Base-by-base conservation (phyloP, 2,113 vertebrate genomes). In the Oreochromis aureus region DNA sequence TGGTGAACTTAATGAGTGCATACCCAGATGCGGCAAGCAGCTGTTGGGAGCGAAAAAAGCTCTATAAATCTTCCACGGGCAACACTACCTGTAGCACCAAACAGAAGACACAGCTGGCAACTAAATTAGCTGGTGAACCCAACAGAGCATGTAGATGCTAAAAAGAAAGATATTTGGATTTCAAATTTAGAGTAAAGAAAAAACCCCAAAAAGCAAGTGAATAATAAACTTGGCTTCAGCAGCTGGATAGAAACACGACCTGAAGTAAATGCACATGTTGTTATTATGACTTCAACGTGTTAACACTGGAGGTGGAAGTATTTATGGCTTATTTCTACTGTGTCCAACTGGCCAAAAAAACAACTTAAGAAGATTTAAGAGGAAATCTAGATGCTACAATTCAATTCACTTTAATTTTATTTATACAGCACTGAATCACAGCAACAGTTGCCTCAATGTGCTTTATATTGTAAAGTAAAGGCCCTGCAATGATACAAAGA, bases 131-230 rank as follows among this genome's bases (percentile, higher is more conserved):
- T 83, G 46, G 58, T 36, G 44, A 66, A 53, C 13, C n/a, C 9
- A 66, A 32, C 7, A 32, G 18, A n/a, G 24, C 27, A 32, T 0
- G 3, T 46, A 48, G 56, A 53, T 55, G 78, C 78, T 56, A 53
- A 54, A 80, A 80, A 39, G 16, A 51, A 78, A 53, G 24, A 32
- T 78, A 78, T 19, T 9, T 58, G 22, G 36, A 59, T 81, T 81
- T 19, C 36, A 44, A 36, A 13, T 69, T 22, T 11, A 58, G 55
- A 58, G 27, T 32, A 51, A 2, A 78, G 27, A 76, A 76, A 30
- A 12, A 3, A 0, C 0, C 0, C 0, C 5, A 16, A 32, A 76
- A 78, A 30, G 18, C 24, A 78, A 51, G 16, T 51, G 10, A 32
- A 51, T 78, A 78, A 51, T 51, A 51, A 78, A 51, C 15, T 76